Evolutionary conservation across 2,113 vertebrate species (phyloP).

Genomic region (Jaculus jaculus): DNA sequence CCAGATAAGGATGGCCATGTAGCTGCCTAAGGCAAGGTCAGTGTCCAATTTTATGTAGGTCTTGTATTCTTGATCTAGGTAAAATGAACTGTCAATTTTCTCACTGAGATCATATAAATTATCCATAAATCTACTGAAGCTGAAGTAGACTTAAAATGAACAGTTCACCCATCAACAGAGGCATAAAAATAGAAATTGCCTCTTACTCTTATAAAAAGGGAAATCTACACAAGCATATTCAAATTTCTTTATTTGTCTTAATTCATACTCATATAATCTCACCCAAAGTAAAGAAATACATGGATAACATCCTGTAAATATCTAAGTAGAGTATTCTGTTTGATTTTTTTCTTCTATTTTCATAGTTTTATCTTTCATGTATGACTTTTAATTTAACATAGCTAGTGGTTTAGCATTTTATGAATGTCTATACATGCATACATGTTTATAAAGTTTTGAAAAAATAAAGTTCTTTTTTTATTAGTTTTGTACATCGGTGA

Average conservation of each 20-base stretch:
- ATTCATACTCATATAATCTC: not conserved
- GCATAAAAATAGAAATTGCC: not conserved
- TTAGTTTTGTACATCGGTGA: no score
- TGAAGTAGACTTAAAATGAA: not conserved
- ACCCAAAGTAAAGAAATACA: not conserved
- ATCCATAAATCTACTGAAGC: not conserved
- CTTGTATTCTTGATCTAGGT: not conserved
- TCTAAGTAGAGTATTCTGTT: not conserved
- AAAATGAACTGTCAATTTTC: not conserved
- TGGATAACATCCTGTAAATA: not conserved
- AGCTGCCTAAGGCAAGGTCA: not conserved
- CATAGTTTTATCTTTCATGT: not conserved
- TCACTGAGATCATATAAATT: not conserved
- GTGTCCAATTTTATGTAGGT: not conserved
- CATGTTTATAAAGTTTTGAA: not conserved
- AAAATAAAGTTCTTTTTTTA: no score
- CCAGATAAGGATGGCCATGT: not conserved
- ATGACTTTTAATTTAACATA: not conserved
- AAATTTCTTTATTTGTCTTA: not conserved
- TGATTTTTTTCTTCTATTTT: not conserved
- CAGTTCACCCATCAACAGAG: not conserved
- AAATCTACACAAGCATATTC: not conserved
- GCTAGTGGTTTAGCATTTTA: not conserved
- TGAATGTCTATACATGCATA: not conserved
- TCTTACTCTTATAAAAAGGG: not conserved